Base-by-base conservation (phyloP, 1,140 invertebrate genomes). In the Elymnias hypermnestra region DNA sequence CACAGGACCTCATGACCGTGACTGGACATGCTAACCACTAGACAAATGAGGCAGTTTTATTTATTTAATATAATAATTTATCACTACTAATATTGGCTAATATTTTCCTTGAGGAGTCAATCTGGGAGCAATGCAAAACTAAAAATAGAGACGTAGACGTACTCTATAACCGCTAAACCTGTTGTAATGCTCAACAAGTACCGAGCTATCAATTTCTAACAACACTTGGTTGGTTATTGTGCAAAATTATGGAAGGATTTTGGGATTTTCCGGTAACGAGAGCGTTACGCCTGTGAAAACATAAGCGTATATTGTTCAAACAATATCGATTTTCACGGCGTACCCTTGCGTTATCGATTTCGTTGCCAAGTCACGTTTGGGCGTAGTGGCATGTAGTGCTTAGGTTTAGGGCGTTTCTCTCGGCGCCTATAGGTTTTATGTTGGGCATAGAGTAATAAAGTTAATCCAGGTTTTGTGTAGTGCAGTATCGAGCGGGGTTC, bases 401-500 rank as follows among this genome's bases (percentile, higher is more conserved):
- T 38, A 22, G 10, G 15, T 40, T 40, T 38, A 29, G 14, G 35
- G 43, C 43, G 15, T 46, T 37, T 44, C 36, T 23, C 8, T 29
- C 17, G 12, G 29, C 41, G 12, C 55, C 65, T 74, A 36, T 19
- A 36, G 33, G 17, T 19, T 72, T 72, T 63, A 63, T 72, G 63
- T 72, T 56, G 63, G 57, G 42, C 52, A 70, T 55, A 53, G 46
- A 57, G 72, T 73, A 77, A 77, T 81, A 77, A 77, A 78, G 65
- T 78, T 76, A 76, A 78, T 78, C 67, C 74, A 76, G 74, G 71
- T 69, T 63, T 62, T 67, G 63, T 70, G 72, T 73, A 75, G 67
- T 68, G 64, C 68, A 72, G 67, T 73, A 71, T 68, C 53, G 59
- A 59, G 63, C 64, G 63, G 64, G 63, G 58, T 53, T 45, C 45